A percentile compares a stretch with the other conserved stretches of the same genome.
Conservation (phyloP, 1,140 invertebrate genomes). For the Xylocopa sonorina region DNA sequence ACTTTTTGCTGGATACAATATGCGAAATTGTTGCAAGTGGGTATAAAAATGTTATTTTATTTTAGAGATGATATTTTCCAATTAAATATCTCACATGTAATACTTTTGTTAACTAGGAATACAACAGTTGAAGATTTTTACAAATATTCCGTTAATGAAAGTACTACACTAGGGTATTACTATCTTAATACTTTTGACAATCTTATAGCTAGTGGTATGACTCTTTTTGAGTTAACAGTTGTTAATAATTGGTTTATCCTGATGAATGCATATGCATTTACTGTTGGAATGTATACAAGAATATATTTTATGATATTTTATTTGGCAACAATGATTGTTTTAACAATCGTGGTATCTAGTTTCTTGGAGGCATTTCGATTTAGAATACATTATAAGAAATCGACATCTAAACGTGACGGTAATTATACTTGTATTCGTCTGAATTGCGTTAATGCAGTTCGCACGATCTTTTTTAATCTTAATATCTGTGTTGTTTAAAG, state of each 20-base stretch:
- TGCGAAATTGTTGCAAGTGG: slow-evolving; percentile 93
- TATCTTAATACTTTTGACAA: slow-evolving; percentile 94
- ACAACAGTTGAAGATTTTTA: slow-evolving; percentile 93
- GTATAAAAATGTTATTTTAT: too few species aligned
- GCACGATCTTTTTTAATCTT: background rate
- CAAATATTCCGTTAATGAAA: slow-evolving; percentile 86
- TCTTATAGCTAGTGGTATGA: slow-evolving; percentile 88
- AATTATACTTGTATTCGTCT: slow-evolving; percentile 65
- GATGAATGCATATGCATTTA: slow-evolving; percentile 93
- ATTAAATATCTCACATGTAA: slow-evolving; percentile 11
- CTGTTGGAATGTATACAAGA: slow-evolving; percentile 86
- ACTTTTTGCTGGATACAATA: slow-evolving; percentile 89
- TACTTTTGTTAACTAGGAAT: slow-evolving; percentile 84
- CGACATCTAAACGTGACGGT: slow-evolving; percentile 92
- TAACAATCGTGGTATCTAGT: slow-evolving; percentile 95
- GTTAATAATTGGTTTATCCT: slow-evolving; percentile 96
- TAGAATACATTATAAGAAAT: slow-evolving; percentile 92
- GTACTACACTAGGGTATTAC: slow-evolving; percentile 89
- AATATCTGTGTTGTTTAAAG: too few species aligned
- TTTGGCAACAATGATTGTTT: slow-evolving; percentile 94
- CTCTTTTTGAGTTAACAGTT: slow-evolving; percentile 94
- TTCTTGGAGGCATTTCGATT: slow-evolving; percentile 95
- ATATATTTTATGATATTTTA: slow-evolving; percentile 96
- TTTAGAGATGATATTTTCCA: slow-evolving; percentile 11
- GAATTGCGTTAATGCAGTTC: background rate